These are phyloP conservation scores for Orthosia incerta DNA, from an alignment of 2,888 invertebrate genomes.

Conservation along the genomic window DNA sequence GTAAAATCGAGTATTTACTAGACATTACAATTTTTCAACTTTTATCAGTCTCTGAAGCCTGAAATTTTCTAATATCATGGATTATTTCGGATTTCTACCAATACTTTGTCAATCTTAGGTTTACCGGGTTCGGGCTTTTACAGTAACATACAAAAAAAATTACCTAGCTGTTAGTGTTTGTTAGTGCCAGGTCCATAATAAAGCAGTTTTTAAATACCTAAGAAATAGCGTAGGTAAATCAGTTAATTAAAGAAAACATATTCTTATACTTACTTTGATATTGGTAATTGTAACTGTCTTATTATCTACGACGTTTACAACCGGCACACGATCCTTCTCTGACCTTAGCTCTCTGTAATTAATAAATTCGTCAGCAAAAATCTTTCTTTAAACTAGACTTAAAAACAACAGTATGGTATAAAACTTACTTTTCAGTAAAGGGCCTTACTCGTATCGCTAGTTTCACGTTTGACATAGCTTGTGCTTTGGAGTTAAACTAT, in stretches of 20 bases:
- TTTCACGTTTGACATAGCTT: conserved; percentile 92
- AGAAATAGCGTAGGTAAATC: too few species aligned
- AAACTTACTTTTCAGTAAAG: conserved; percentile 91
- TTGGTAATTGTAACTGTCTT: conserved; percentile 91
- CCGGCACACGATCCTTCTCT: conserved; percentile 81
- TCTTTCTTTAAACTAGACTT: too few species aligned
- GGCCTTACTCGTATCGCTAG: conserved; percentile 92
- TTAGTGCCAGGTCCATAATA: neutral
- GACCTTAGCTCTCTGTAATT: conserved; percentile 83
- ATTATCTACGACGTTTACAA: conserved; percentile 86
- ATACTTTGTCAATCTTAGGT: too few species aligned
- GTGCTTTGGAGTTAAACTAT: neutral
- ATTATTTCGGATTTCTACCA: too few species aligned
- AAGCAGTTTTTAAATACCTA: neutral
- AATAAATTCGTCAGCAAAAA: neutral
- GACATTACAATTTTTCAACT: too few species aligned
- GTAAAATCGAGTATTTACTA: too few species aligned
- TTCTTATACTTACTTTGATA: conserved; percentile 87
- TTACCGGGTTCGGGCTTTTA: neutral
- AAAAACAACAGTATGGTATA: neutral
- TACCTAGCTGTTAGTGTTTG: neutral
- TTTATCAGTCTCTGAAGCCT: too few species aligned
- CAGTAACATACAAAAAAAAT: neutral
- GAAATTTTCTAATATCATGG: too few species aligned
- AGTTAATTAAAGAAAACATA: too few species aligned